Base-by-base conservation (phyloP, 2,888 invertebrate genomes). In the Thecocarcelia acutangulata region DNA sequence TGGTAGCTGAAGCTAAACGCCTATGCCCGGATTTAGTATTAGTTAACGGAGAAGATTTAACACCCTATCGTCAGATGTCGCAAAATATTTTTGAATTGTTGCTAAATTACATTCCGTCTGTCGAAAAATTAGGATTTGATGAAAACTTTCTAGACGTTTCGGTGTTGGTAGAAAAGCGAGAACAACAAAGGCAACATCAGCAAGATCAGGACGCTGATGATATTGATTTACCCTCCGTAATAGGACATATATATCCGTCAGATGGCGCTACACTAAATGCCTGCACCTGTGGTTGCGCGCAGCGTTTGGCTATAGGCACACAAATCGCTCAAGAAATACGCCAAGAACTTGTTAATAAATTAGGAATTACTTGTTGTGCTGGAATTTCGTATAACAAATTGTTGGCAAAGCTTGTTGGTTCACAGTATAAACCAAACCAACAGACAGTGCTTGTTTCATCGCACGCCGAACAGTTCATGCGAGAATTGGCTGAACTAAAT, bases 91-190 rank as follows among this genome's bases (percentile, higher is more conserved):
- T 95, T 84, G 93, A 93, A 79, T 91, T 95, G 80, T 91, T 97
- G 82, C 93, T 94, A 84, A 93, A 93, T 86, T 96, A 94, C 91
- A 94, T 95, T 75, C 93, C 93, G 63, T 91, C 93, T 61, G 95
- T 96, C 0, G 97, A 97, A 89, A 93, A 96, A 87, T 92, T 97
- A 70, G 96, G 97, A 13, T 93, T 97, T 87, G 97, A 97, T 91
- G 97, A 97, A 89, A 96, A 96, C 89, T 97, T 93, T 89, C 92
- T 97, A 85, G 97, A 97, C 91, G 94, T 96, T 84, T 94, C 95
- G 83, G 92, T 92, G 89, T 86, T 90, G 92, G 88, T 93, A 17
- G 74, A 85, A 85, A 85, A 52, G 61, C 86, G 84, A 56, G 87
- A 84, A 78, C 83, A 84, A 44, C 72, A 80, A 40, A 73, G 83